Evolutionary conservation across 2,888 invertebrate genomes (phyloP), one percentile per base, ranked within the genome.

Genomic region (Adela reaumurella): DNA sequence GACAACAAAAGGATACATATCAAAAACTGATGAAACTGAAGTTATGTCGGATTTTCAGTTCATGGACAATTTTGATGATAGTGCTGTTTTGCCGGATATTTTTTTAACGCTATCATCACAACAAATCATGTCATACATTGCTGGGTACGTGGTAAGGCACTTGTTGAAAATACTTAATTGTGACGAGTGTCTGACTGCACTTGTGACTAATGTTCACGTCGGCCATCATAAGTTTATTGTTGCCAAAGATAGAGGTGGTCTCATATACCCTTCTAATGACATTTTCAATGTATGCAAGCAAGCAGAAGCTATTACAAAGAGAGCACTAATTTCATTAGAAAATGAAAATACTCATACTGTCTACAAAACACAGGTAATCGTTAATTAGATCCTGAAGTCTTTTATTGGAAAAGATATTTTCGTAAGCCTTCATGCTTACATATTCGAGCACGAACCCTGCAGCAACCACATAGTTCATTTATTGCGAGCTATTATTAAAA

Each of bases 281-380:
- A 53, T 57, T 3, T 43, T 54, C 28, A 51, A 17, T 2, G 54
- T 56, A 43, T 57, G 56, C 47, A 51, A 52, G 16, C 17, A 18
- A 3, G 46, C 49, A 41, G 49, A 52, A 48, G 29, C 17, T 5
- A 8, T 16, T 20, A 11, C 20, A 45, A 19, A 45, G 18, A 28
- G 4, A 28, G n/a, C 24, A 4, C 19, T 19, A 18, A 19, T 2
- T 29, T 28, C 29, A 16, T 46, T 28, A 29, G 46, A 28, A 24
- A 16, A 17, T 8, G 35, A 35, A 8, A 35, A 35, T 14, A 35
- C 6, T 14, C 11, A 35, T 14, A 3, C 35, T 14, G 35, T 14
- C 35, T 14, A 14, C 3, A 35, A 35, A 3, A 35, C 35, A 14
- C 6, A 35, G 14, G 45, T 5, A 3, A 45, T 17, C 16, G 35